Conservation (phyloP, 2,888 invertebrate genomes). For the Timandra comae region DNA sequence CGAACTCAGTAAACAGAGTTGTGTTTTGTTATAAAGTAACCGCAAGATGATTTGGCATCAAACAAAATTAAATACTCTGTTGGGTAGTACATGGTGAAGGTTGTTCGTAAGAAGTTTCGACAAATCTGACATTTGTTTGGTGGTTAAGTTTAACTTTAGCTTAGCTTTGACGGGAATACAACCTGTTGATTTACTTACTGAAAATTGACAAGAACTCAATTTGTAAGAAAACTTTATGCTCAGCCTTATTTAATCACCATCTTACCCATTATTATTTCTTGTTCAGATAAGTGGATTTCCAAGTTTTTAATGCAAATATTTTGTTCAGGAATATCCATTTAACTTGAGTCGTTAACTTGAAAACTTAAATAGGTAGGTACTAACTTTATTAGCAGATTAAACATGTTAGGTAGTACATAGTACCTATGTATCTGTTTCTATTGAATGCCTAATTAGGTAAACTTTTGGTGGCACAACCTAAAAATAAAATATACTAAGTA, state of each 20-base stretch:
- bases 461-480: constrained; percentile 9
- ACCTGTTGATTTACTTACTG: constrained; percentile 43
- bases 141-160: constrained; percentile 28
- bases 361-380: no score
- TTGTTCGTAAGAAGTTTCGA: constrained; percentile 7
- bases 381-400: no score
- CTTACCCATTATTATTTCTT: no score
- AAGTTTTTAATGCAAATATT: no score
- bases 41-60: constrained; percentile 14
- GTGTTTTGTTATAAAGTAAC: constrained; percentile 7
- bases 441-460: no score
- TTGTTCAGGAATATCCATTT: no score
- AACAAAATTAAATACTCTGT: constrained; percentile 5
- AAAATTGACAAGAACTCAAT: constrained; percentile 22
- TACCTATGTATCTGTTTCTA: no score
- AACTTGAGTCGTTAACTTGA: no score
- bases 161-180: constrained; percentile 30
- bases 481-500: constrained; percentile 15
- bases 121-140: constrained; percentile 18
- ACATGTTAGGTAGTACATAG: no score
- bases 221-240: constrained; percentile 25
- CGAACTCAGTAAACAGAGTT: constrained; percentile 8
- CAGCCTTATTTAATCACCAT: background rate
- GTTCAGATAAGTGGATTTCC: no score
- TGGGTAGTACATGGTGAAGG: no score